Conservation (phyloP, 2,113 vertebrate species). For the Paracanthobrama guichenoti region DNA sequence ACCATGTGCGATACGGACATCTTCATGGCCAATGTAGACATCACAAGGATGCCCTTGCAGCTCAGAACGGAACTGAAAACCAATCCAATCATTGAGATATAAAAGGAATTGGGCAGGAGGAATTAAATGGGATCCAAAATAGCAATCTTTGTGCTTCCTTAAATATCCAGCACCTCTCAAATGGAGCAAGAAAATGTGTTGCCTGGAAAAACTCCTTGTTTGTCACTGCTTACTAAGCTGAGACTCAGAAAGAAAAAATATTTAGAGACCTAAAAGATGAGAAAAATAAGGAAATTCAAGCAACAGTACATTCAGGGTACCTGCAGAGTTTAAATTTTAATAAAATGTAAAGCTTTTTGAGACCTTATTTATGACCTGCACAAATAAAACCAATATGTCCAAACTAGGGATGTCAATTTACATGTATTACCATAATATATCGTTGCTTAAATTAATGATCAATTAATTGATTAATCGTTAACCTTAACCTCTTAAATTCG, state of each 20-base stretch:
- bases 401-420: neutral
- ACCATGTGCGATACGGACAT: neutral
- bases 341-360: neutral
- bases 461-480: too few relatives aligned
- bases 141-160: slow-evolving; percentile 33
- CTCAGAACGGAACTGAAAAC: slow-evolving; percentile 17
- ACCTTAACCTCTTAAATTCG: too few relatives aligned
- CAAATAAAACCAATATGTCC: neutral
- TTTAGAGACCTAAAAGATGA: neutral
- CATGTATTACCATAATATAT: too few relatives aligned
- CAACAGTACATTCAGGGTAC: neutral
- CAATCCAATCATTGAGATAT: slow-evolving; percentile 30
- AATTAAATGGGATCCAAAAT: slow-evolving; percentile 21
- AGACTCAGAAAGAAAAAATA: neutral
- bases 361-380: neutral
- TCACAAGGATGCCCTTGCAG: slow-evolving; percentile 1
- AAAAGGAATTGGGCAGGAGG: slow-evolving; percentile 1
- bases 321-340: neutral
- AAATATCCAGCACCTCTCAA: slow-evolving; percentile 28
- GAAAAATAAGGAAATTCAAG: neutral
- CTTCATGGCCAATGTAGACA: neutral
- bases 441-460: too few relatives aligned
- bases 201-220: neutral
- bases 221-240: neutral
- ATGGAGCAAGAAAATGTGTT: slow-evolving; percentile 22